These are phyloP conservation scores for Columba livia DNA, from an alignment of 2,113 vertebrate species.

Conservation along the genomic window DNA sequence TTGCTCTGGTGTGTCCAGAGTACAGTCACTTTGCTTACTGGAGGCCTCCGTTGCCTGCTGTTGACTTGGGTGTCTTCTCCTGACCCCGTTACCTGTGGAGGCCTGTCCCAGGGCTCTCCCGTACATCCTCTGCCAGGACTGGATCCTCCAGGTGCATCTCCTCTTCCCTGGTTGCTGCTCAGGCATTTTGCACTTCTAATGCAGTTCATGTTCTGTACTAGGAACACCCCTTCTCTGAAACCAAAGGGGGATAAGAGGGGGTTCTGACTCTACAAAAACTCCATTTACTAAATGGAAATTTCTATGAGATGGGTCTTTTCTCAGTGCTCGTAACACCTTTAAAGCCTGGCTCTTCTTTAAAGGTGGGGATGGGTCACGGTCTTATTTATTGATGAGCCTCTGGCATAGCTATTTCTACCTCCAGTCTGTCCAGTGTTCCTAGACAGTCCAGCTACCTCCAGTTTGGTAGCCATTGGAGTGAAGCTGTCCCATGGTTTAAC, in stretches of 20 bases:
- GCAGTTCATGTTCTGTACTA: background rate
- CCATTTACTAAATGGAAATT: background rate
- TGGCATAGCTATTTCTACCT: background rate
- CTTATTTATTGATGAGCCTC: background rate
- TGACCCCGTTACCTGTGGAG: background rate
- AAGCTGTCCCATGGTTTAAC: background rate
- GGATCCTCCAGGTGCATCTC: background rate
- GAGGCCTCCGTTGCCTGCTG: conserved; percentile 75
- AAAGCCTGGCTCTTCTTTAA: background rate
- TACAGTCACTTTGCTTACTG: conserved; percentile 85
- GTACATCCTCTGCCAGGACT: background rate
- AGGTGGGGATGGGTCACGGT: background rate
- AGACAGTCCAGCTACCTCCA: background rate
- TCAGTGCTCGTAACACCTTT: background rate
- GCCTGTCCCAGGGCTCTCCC: background rate
- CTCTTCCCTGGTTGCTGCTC: background rate
- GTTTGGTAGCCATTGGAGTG: background rate
- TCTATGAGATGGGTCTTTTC: background rate
- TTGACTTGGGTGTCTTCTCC: conserved; percentile 38
- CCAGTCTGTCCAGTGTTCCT: background rate
- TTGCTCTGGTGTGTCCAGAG: conserved; percentile 79
- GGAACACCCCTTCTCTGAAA: background rate
- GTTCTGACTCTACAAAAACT: background rate
- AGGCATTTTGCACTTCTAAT: background rate
- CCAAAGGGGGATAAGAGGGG: background rate